Evolutionary conservation across 2,113 vertebrate species (phyloP).

Genomic region (Gadus macrocephalus): DNA sequence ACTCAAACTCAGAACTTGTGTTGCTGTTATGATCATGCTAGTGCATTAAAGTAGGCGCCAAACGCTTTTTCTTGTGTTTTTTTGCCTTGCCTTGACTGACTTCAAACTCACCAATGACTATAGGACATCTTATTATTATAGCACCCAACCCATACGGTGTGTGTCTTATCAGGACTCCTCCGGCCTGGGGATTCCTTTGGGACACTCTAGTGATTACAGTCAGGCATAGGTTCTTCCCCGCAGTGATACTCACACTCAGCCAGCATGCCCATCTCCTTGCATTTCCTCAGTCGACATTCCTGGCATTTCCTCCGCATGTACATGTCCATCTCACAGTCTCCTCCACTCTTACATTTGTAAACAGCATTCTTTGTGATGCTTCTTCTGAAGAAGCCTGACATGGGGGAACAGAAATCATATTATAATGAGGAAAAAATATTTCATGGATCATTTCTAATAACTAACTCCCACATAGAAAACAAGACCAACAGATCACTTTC

Average conservation of each 20-base stretch:
- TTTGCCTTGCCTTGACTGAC: too few species aligned
- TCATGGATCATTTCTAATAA: neutral
- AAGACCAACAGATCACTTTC: too few species aligned
- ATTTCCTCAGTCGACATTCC: slow-evolving; percentile 93
- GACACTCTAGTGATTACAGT: too few species aligned
- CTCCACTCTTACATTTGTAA: slow-evolving; percentile 96
- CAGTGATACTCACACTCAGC: slow-evolving; percentile 89
- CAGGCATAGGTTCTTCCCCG: slow-evolving; percentile 45
- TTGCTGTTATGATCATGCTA: too few species aligned
- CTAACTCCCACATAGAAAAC: neutral
- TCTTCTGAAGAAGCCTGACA: slow-evolving; percentile 92
- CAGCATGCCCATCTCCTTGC: slow-evolving; percentile 98
- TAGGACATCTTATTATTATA: too few species aligned
- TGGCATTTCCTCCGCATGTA: slow-evolving; percentile 99
- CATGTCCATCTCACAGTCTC: slow-evolving; percentile 99
- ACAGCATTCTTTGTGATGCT: slow-evolving; percentile 98
- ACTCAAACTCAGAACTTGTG: too few species aligned
- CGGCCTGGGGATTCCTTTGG: too few species aligned
- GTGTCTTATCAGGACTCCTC: too few species aligned
- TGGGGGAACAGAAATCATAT: neutral
- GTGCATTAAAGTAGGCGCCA: too few species aligned
- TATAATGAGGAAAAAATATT: neutral
- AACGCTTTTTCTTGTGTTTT: too few species aligned
- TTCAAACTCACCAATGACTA: too few species aligned
- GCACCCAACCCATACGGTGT: too few species aligned